These are phyloP conservation scores for Pristionchus maxplancki DNA, from an alignment of 2,888 invertebrate species.

Conservation along the genomic window DNA sequence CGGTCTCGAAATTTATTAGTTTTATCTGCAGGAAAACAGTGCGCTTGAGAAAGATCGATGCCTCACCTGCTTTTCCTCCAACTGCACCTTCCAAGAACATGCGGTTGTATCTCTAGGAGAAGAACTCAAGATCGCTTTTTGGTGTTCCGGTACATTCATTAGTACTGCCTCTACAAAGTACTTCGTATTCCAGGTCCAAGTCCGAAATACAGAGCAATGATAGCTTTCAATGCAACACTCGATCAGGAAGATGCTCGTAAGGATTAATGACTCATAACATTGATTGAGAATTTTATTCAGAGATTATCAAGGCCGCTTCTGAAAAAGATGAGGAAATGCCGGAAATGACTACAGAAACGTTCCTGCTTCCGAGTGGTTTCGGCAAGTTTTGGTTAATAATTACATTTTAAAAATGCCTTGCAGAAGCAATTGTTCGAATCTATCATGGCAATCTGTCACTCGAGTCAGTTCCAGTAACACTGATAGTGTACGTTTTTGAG, in stretches of 20 bases:
- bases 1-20: neutral
- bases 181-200: neutral
- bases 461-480: neutral
- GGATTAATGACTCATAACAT: too few species aligned
- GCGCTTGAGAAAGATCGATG: neutral
- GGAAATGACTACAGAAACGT: neutral
- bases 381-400: neutral
- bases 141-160: neutral
- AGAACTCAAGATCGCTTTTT: neutral
- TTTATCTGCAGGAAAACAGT: neutral
- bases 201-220: neutral
- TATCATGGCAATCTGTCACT: neutral
- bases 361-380: neutral
- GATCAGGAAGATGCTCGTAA: neutral
- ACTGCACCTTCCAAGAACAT: neutral
- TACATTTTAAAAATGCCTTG: neutral
- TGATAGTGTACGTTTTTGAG: neutral
- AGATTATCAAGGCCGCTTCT: neutral
- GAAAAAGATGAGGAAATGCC: neutral
- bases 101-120: neutral
- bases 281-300: neutral
- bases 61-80: neutral
- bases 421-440: slow-evolving; percentile 35
- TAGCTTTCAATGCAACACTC: neutral
- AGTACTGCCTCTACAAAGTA: too few species aligned